Conservation (phyloP, 1,140 invertebrate genomes). For the Hyles euphorbiae region DNA sequence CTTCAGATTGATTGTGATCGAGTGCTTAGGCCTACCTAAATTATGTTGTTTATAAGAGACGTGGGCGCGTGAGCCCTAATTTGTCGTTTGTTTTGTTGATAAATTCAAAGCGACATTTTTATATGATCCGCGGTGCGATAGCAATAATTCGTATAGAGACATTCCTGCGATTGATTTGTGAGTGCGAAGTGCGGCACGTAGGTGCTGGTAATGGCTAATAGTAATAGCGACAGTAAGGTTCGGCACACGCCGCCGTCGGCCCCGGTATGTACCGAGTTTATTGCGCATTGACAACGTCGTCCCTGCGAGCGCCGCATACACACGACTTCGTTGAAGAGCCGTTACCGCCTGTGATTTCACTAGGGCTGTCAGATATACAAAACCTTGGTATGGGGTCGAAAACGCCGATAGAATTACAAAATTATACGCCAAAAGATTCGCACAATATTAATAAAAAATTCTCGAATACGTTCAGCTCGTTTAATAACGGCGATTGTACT, state of each 20-base stretch:
- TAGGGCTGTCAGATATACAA: conserved; percentile 1
- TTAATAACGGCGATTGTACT: too few species aligned
- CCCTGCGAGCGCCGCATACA: conserved; percentile 47
- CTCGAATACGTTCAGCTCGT: too few species aligned
- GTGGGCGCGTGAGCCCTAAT: too few species aligned
- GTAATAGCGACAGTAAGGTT: neutral
- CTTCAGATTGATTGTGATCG: too few species aligned
- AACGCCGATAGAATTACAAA: neutral
- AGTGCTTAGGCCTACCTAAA: too few species aligned
- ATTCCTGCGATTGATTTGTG: neutral
- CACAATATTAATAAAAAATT: too few species aligned
- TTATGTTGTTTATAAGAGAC: too few species aligned
- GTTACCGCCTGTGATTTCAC: conserved; percentile 3
- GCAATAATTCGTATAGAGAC: too few species aligned
- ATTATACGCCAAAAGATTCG: too few species aligned
- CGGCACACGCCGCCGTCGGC: neutral
- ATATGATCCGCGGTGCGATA: too few species aligned
- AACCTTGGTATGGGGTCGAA: conserved; percentile 7
- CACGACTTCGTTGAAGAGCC: conserved; percentile 40
- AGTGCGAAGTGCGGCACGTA: neutral
- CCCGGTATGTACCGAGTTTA: conserved; percentile 29
- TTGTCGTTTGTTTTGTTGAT: too few species aligned
- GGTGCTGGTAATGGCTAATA: conserved; percentile 6
- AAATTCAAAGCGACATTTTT: too few species aligned
- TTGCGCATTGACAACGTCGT: conserved; percentile 46